Base-by-base conservation (phyloP, 2,888 invertebrate species). In the Tridacna crocea region DNA sequence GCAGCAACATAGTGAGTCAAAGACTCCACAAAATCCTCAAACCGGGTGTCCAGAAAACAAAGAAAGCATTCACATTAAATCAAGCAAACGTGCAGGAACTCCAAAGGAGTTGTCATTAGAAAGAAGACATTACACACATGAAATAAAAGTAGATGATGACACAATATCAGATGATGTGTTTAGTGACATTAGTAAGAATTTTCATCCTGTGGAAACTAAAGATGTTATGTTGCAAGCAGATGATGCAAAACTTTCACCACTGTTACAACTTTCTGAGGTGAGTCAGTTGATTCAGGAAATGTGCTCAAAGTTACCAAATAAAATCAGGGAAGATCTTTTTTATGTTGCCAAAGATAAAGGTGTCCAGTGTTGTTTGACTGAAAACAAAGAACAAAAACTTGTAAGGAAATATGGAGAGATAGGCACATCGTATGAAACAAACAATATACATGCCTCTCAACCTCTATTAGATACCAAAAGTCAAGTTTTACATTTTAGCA, bases 291-390 rank as follows among this genome's bases (percentile, higher is more conserved):
- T 85, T 1, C 82, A 88, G 10, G 13, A 70, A 19, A 55, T 88
- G 27, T 66, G 83, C n/a, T 75, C 76, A 27, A 79, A 81, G 48
- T 58, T 87, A 46, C 81, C 82, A 6, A 47, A 60, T n/a, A 65
- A 78, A 24, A 75, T 48, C 12, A 36, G 76, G n/a, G 80, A 81
- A 47, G 78, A 78, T 58, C 46, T 81, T 12, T 87, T 87, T 63
- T 90, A 86, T 60, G 26, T 88, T 12, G 88, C 87, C 22, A 80
- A 87, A 68, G 90, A 91, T 60, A 79, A 75, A 70, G 78, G 66
- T n/a, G 83, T 85, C 22, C 90, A 91, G 65, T 91, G 88, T 80
- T 82, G 47, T 47, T 13, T 61, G 27, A 58, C 10, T 13, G 55
- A 51, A 24, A 72, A 27, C 19, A 66, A 36, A 22, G 24, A 17